A percentile compares a stretch with the other conserved stretches of the same genome.
Conservation (phyloP, 2,797 vertebrate genomes). For the Enoplosus armatus region DNA sequence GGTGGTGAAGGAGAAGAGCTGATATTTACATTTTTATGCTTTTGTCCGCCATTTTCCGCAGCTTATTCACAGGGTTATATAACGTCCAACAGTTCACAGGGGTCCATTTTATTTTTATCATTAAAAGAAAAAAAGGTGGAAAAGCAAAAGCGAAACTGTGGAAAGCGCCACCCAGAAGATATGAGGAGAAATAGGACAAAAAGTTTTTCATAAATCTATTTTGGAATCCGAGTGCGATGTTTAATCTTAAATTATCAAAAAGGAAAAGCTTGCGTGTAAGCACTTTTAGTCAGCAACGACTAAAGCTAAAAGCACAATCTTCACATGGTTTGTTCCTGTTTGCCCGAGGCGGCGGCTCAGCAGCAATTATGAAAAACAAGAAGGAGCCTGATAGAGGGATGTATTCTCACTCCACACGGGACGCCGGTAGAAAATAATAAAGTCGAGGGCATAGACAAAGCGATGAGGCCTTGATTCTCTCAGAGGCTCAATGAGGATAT, state of each 20-base stretch:
- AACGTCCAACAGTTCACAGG: not conserved
- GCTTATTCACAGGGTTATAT: not conserved
- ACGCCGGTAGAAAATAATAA: constrained; percentile 13
- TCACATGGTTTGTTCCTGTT: constrained; percentile 13
- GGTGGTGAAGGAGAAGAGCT: not conserved
- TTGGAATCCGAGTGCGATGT: not conserved
- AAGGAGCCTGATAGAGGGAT: constrained; percentile 29
- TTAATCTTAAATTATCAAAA: constrained; percentile 18
- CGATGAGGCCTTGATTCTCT: constrained; percentile 21
- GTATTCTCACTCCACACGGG: constrained; percentile 25
- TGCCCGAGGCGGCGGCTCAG: constrained; percentile 34
- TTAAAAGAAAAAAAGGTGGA: too few relatives aligned
- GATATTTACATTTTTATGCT: constrained; percentile 14
- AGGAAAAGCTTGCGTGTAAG: constrained; percentile 8
- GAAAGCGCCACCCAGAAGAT: not conserved
- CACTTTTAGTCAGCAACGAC: constrained; percentile 14
- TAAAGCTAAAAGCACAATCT: constrained; percentile 13
- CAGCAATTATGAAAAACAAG: constrained; percentile 47
- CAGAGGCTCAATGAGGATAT: constrained; percentile 35
- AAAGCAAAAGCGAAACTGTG: too few relatives aligned
- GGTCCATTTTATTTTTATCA: too few relatives aligned
- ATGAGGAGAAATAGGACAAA: too few relatives aligned
- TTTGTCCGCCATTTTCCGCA: not conserved
- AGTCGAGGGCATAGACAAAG: constrained; percentile 3
- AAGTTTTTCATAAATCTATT: constrained; percentile 19